These are phyloP conservation scores for Chymomyza amoena DNA, from an alignment of 2,888 invertebrate species.

Conservation along the genomic window DNA sequence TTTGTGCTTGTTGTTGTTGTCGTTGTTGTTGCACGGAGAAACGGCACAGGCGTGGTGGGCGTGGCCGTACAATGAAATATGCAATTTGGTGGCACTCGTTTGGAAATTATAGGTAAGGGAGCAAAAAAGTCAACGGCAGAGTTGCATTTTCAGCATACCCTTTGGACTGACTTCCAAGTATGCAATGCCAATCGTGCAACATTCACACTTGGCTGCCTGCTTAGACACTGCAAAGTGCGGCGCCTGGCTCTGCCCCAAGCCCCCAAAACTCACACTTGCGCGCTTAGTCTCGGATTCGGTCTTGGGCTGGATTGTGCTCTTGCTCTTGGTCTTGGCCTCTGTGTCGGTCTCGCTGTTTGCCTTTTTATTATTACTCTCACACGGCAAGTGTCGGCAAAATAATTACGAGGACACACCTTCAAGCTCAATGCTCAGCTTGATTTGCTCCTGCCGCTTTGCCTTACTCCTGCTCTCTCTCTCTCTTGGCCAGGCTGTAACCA, in stretches of 20 bases:
- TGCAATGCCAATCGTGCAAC: neutral
- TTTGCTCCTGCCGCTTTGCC: neutral
- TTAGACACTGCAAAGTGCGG: neutral
- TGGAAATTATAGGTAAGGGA: neutral
- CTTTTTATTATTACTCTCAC: conserved; percentile 28
- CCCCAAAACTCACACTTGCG: neutral
- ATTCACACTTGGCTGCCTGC: neutral
- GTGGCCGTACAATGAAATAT: neutral
- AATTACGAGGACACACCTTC: conserved; percentile 22
- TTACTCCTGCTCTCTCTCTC: no score
- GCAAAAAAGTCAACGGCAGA: neutral
- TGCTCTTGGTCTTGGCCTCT: neutral
- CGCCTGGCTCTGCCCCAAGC: neutral
- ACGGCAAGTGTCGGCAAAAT: conserved; percentile 25
- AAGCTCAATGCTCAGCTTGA: neutral
- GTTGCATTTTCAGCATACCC: neutral
- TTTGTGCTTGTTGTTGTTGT: neutral
- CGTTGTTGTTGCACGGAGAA: neutral
- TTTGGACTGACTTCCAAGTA: neutral
- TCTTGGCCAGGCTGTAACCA: no score
- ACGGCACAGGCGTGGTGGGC: neutral
- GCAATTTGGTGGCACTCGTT: neutral
- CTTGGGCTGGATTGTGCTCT: neutral
- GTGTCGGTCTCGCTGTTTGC: neutral
- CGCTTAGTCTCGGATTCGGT: neutral